Evolutionary conservation across 2,113 vertebrate genomes (phyloP), one percentile per base, ranked within the genome.

Genomic region (Polyodon spathula): DNA sequence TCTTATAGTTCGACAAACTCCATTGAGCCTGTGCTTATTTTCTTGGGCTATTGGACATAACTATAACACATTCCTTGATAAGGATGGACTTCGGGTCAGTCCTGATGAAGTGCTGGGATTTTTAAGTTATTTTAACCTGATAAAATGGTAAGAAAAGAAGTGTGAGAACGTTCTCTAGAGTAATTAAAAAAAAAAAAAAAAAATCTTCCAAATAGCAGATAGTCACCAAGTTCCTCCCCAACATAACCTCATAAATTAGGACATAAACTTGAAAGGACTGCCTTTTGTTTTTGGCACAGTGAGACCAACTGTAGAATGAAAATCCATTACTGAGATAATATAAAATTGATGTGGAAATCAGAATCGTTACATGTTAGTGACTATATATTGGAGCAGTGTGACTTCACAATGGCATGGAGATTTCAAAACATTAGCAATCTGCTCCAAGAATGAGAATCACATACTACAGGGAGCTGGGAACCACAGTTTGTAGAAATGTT

Each of bases 31-130:
- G 27, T 63, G 57, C 60, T 64, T 74, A 71, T 62, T 76, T 27
- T 27, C 27, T 27, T 27, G 27, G 27, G 27, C 27, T 2, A 27
- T 27, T 27, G 70, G 69, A 76, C 70, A 66, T 70, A 76, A 76
- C 63, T 61, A 74, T 70, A 74, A 74, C 70, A 73, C 70, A 73
- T 74, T 78, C 70, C 72, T 68, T 74, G 77, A 78, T 78, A 78
- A 78, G 68, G 70, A 69, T 39, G 38, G 64, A 58, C 39, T 70
- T 64, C 68, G 59, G 17, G 60, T 74, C 66, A 71, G 58, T 58
- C 58, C 58, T 42, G 41, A 66, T 67, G 58, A 74, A 76, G 58
- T 60, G 75, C 59, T 65, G 62, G 58, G 71, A 59, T 76, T 66
- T 75, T 70, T 68, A 63, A 77, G 65, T 64, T 74, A 50, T 76